These are phyloP conservation scores for Pteria penguin DNA, from an alignment of 2,888 invertebrate genomes.

Conservation along the genomic window DNA sequence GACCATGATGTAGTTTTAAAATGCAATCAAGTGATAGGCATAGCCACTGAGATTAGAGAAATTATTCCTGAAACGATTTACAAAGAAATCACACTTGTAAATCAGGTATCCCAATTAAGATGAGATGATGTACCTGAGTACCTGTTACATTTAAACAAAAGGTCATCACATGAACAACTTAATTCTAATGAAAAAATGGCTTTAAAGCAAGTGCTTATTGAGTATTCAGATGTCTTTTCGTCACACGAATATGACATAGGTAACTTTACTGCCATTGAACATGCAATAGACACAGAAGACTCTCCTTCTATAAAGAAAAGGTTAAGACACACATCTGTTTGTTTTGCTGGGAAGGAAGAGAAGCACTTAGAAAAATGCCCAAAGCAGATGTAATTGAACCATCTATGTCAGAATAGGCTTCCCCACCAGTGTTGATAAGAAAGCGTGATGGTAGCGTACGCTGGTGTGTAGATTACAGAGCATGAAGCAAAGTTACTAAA, in stretches of 20 bases:
- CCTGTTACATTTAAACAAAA: not conserved
- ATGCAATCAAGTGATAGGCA: not conserved
- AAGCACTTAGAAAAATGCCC: not conserved
- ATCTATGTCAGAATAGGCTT: conserved; percentile 5
- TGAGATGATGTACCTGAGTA: not conserved
- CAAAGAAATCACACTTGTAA: not conserved
- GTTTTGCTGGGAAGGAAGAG: not conserved
- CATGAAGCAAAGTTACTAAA: not conserved
- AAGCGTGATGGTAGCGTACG: not conserved
- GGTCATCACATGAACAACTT: not conserved
- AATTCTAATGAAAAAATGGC: not conserved
- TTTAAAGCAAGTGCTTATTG: not conserved
- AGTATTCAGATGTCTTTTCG: not conserved
- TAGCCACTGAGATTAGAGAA: not conserved
- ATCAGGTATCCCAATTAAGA: not conserved
- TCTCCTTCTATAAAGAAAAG: conserved; percentile 2
- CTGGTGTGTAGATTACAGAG: not conserved
- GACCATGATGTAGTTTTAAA: not conserved
- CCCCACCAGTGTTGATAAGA: not conserved
- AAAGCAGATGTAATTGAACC: not conserved
- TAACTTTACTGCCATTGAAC: conserved; percentile 7
- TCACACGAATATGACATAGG: conserved; percentile 1
- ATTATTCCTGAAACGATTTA: not conserved
- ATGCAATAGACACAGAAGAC: not conserved
- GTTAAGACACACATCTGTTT: not conserved